phyloP scores from a whole-genome alignment of 2,113 vertebrate species.

The Chlorocebus sabaeus region DNA sequence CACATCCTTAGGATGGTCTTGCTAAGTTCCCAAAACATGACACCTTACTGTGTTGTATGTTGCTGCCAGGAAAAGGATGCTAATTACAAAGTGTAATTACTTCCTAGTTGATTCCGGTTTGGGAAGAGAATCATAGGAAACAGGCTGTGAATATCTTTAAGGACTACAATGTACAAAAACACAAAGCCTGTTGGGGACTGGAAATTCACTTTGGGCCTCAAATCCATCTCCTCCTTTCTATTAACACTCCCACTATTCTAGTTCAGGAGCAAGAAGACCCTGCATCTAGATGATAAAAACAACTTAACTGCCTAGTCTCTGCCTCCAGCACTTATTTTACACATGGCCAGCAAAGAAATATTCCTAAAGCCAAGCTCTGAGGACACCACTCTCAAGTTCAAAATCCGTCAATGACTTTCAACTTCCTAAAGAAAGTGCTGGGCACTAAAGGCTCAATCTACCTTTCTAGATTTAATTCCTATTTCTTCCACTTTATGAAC shows the following conservation, averaged over 20 bases:
- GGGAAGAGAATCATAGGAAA: background rate
- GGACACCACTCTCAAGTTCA: background rate
- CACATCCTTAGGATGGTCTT: background rate
- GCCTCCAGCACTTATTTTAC: background rate
- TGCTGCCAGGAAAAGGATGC: background rate
- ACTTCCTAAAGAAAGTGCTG: background rate
- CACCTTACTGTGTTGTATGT: background rate
- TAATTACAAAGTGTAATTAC: slow-evolving; percentile 1
- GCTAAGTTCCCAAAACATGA: background rate
- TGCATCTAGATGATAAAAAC: background rate
- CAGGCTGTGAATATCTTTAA: background rate
- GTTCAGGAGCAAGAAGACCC: background rate
- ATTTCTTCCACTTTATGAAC: background rate
- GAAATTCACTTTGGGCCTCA: background rate
- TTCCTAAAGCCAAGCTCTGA: slow-evolving; percentile 10
- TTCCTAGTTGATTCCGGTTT: background rate
- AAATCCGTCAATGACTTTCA: background rate
- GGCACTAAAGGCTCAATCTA: background rate
- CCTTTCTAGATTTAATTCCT: background rate
- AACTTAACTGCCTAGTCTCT: background rate
- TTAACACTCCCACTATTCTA: background rate
- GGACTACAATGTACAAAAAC: background rate
- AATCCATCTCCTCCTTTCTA: background rate
- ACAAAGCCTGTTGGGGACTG: background rate
- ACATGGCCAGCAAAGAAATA: background rate